A percentile compares a stretch with the other conserved stretches of the same genome.
These are phyloP conservation scores for Pseudorhiza aurosa DNA, from an alignment of 30 jellyfish, hydroid and myxozoan species.

Conservation along the genomic window DNA sequence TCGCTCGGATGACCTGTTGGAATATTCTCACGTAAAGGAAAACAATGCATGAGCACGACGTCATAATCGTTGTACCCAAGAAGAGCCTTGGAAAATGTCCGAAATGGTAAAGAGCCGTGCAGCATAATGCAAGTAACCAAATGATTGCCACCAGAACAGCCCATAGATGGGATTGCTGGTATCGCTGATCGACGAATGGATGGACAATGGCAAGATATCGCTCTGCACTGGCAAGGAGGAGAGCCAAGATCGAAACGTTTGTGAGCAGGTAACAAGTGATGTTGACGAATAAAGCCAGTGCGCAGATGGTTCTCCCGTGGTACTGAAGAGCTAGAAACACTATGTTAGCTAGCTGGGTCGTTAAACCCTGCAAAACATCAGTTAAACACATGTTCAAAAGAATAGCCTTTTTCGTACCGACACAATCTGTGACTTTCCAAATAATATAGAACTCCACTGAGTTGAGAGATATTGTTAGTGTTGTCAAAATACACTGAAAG, in stretches of 20 bases:
- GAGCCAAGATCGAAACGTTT: not conserved
- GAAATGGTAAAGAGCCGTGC: not conserved
- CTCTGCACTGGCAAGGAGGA: constrained; percentile 28
- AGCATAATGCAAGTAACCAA: not conserved
- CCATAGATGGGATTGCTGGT: not conserved
- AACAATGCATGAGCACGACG: constrained; percentile 1
- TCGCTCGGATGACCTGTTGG: not conserved
- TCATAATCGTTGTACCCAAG: not conserved
- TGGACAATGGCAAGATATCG: constrained; percentile 16
- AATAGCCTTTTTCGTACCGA: constrained; percentile 12
- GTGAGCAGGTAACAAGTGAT: not conserved
- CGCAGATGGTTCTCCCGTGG: not conserved
- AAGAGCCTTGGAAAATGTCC: not conserved
- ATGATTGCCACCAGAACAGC: not conserved
- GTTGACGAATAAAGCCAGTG: not conserved
- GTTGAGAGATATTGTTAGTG: constrained; percentile 2
- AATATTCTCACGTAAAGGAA: not conserved
- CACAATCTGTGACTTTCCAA: not conserved
- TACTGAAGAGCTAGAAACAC: constrained; percentile 3
- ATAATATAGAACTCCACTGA: not conserved
- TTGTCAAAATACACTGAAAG: not conserved
- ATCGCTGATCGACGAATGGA: constrained; percentile 12
- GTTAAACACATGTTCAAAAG: constrained; percentile 3
- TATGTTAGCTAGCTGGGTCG: not conserved
- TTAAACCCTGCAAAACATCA: constrained; percentile 7